Percentiles rank a stretch among this genome's conserved stretches.
These are phyloP conservation scores for Craniophora ligustri DNA, from an alignment of 2,888 invertebrate species.

Conservation along the genomic window DNA sequence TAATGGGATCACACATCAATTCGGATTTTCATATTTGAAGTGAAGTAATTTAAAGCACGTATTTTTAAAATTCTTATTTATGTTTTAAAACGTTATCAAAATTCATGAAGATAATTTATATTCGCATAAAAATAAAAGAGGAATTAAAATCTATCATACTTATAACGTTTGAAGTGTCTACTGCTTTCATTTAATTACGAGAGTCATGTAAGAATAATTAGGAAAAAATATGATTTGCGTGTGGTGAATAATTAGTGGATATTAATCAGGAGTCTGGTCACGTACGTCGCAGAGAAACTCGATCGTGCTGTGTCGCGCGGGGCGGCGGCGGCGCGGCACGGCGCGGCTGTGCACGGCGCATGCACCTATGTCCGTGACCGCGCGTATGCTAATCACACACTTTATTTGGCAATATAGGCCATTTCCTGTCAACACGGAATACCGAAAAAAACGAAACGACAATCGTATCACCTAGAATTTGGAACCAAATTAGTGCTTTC, in stretches of 20 bases:
- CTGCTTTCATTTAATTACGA: conserved; percentile 40
- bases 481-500: conserved; percentile 52
- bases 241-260: conserved; percentile 38
- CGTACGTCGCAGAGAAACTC: conserved; percentile 74
- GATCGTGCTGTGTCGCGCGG: conserved; percentile 41
- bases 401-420: conserved; percentile 75
- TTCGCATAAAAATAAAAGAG: conserved; percentile 1
- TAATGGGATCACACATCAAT: too few relatives aligned
- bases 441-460: conserved; percentile 64
- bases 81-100: background rate
- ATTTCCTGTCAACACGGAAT: conserved; percentile 74
- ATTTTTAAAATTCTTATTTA: background rate
- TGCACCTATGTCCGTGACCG: conserved; percentile 67
- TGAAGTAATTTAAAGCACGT: too few relatives aligned
- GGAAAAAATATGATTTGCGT: conserved; percentile 63
- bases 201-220: conserved; percentile 58
- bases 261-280: conserved; percentile 66
- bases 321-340: conserved; percentile 46
- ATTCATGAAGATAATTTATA: conserved; percentile 7
- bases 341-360: conserved; percentile 50
- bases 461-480: conserved; percentile 58
- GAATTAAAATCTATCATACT: conserved; percentile 11
- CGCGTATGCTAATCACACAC: conserved; percentile 70
- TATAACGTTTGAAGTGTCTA: conserved; percentile 5
- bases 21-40: too few relatives aligned